A percentile compares a stretch with the other conserved stretches of the same genome.
These are phyloP conservation scores for Gastrophysa polygoni DNA, from an alignment of 2,888 invertebrate species.

Conservation along the genomic window DNA sequence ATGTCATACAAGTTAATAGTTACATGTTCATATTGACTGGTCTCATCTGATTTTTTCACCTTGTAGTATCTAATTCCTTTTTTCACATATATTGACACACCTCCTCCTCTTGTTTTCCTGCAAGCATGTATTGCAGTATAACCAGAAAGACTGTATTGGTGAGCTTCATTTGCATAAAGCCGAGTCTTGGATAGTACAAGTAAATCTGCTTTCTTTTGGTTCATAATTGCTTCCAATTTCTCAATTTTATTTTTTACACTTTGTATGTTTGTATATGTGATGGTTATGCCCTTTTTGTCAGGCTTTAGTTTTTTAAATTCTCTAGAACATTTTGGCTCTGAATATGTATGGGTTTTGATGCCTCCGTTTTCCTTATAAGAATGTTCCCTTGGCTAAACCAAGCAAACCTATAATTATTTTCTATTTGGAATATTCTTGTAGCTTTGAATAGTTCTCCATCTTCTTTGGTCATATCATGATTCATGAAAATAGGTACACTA, in stretches of 20 bases:
- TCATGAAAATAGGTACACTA: neutral
- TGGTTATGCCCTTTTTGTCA: neutral
- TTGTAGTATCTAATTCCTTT: neutral
- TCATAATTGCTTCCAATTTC: neutral
- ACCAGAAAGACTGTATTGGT: neutral
- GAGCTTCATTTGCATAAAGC: neutral
- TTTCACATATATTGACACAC: neutral
- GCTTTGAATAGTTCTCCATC: neutral
- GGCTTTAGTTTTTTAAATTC: neutral
- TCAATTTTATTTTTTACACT: conserved; percentile 1
- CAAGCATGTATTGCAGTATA: conserved; percentile 6
- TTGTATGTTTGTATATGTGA: conserved; percentile 3
- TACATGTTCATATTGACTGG: neutral
- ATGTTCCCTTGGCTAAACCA: neutral
- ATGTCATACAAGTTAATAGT: conserved; percentile 5
- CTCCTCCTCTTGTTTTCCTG: neutral
- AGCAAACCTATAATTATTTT: neutral
- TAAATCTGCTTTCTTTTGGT: neutral
- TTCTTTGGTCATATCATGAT: neutral
- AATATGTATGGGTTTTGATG: neutral
- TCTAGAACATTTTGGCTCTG: neutral
- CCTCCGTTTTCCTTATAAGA: neutral
- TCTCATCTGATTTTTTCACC: neutral
- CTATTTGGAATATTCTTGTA: neutral
- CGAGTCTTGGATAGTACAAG: neutral